These are phyloP conservation scores for Umimayanthus chanpuru DNA, from an alignment of 92 coral and sea anemone species.

Conservation along the genomic window DNA sequence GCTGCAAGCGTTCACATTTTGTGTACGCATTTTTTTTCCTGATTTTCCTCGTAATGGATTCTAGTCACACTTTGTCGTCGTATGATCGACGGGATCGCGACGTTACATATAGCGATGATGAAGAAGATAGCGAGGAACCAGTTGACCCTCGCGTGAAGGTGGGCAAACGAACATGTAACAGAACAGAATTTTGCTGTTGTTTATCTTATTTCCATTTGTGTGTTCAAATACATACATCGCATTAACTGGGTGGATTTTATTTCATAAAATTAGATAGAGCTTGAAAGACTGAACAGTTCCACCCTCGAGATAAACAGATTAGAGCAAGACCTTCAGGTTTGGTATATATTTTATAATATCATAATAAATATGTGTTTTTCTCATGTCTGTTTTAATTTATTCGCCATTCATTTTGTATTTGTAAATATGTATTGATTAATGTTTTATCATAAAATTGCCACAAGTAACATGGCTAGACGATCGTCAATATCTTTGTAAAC, in stretches of 20 bases:
- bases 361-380: too few species aligned
- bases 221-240: not conserved
- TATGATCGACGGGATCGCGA: constrained; percentile 27
- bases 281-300: constrained; percentile 86
- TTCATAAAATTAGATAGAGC: constrained; percentile 68
- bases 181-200: not conserved
- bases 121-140: constrained; percentile 74
- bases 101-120: constrained; percentile 64
- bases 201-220: not conserved
- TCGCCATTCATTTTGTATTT: too few species aligned
- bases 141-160: constrained; percentile 97
- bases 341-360: not conserved
- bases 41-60: constrained; percentile 4
- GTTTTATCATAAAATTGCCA: too few species aligned
- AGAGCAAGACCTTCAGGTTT: constrained; percentile 93
- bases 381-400: not conserved
- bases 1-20: too few species aligned
- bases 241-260: not conserved
- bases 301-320: constrained; percentile 87
- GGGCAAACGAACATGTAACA: not conserved
- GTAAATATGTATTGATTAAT: too few species aligned
- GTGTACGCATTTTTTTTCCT: not conserved
- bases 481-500: too few species aligned
- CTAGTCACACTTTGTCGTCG: not conserved
- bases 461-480: too few species aligned